Conservation (phyloP, 1,140 invertebrate species). For the Calliphora vicina region DNA sequence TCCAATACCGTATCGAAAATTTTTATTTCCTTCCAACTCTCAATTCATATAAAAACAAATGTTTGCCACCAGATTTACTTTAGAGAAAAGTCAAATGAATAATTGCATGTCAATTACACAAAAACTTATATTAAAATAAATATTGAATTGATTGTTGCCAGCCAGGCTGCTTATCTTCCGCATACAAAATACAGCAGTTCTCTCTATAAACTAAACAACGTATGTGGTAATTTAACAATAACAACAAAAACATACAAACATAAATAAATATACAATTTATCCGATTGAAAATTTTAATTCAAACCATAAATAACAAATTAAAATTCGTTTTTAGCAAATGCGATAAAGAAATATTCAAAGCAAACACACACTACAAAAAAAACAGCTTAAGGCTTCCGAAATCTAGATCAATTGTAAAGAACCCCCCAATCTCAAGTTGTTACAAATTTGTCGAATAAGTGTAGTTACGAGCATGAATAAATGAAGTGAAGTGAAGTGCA, state of each 20-base stretch:
- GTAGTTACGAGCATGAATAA: no score
- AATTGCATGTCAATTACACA: background rate
- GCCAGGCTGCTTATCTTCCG: background rate
- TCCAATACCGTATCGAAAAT: no score
- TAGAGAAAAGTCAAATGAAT: background rate
- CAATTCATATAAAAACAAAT: no score
- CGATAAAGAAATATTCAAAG: background rate
- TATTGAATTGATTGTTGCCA: background rate
- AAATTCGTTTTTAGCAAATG: background rate
- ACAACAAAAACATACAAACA: background rate
- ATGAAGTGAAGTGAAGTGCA: no score
- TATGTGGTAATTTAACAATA: background rate
- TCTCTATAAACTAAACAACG: background rate
- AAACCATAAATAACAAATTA: constrained; percentile 11
- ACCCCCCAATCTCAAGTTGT: constrained; percentile 1
- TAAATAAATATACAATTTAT: background rate
- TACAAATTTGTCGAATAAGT: background rate
- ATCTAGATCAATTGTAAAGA: constrained; percentile 17
- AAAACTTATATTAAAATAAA: background rate
- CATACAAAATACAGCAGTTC: background rate
- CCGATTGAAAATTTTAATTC: background rate
- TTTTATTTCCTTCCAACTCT: no score
- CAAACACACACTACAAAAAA: background rate
- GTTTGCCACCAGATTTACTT: no score
- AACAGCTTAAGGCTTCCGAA: constrained; percentile 20